Evolutionary conservation across 2,888 invertebrate genomes (phyloP).

Genomic region (Sesia apiformis): DNA sequence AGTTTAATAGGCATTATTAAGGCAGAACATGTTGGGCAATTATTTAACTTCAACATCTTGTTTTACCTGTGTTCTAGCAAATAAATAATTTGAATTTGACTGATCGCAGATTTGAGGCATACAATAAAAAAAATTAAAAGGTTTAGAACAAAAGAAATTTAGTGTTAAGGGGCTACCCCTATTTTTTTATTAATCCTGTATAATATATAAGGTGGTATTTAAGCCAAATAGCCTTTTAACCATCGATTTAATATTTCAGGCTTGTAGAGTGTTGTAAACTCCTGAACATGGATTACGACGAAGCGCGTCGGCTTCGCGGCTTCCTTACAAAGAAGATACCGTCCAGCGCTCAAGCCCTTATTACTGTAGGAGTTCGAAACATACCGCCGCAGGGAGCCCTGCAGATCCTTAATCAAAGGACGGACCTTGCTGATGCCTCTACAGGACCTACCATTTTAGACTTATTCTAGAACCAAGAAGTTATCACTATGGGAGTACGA

Average conservation of each 20-base stretch:
- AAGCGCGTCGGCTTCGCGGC: slow-evolving; percentile 83
- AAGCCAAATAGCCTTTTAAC: too few relatives aligned
- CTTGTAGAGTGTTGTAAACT: slow-evolving; percentile 84
- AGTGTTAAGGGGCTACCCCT: too few relatives aligned
- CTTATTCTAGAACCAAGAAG: slow-evolving; percentile 37
- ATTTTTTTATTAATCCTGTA: too few relatives aligned
- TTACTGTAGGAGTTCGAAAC: slow-evolving; percentile 7
- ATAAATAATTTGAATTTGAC: too few relatives aligned
- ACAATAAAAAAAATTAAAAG: too few relatives aligned
- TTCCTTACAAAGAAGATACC: slow-evolving; percentile 56
- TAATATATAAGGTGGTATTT: too few relatives aligned
- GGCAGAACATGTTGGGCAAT: too few relatives aligned
- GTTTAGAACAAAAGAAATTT: too few relatives aligned
- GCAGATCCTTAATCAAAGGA: slow-evolving; percentile 54
- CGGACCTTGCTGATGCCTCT: slow-evolving; percentile 44
- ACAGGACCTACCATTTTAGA: slow-evolving; percentile 53
- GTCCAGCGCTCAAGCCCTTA: background rate
- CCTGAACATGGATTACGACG: slow-evolving; percentile 83
- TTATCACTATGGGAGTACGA: background rate
- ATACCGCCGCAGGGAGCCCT: slow-evolving; percentile 27
- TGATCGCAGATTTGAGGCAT: too few relatives aligned
- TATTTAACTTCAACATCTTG: too few relatives aligned
- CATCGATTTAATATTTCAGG: slow-evolving; percentile 48
- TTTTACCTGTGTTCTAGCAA: too few relatives aligned
- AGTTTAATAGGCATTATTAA: too few relatives aligned